Evolutionary conservation across 1,140 invertebrate genomes (phyloP), one percentile per base, ranked within the genome.

Genomic region (Drosophila quadrilineata): DNA sequence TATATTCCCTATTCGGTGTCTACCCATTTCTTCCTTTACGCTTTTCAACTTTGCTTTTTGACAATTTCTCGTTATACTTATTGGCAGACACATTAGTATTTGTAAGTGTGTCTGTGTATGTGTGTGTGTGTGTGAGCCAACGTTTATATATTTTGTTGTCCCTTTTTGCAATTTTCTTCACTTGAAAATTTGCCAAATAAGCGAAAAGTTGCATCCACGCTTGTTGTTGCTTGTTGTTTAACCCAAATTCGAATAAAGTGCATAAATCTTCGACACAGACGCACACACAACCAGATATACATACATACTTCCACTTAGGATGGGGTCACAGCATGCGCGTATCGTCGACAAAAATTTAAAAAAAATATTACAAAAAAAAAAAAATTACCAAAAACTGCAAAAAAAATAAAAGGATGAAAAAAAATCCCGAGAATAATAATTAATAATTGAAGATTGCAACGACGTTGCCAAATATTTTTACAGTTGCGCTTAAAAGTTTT

Each of bases 151-250:
- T 76, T 72, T 53, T 60, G 63, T 21, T 53, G 59, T 62, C 52
- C 40, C 38, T 79, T 76, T 75, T 82, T 62, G 75, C 62, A 65
- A 75, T 80, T 69, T 69, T 41, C 72, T 59, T 64, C 63, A 76
- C 59, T 82, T 82, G 76, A 82, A 76, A 71, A 59, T 77, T 82
- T 84, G 76, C 76, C 76, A 82, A 82, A 76, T 82, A 82, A 82
- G 76, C 77, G 69, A 56, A 72, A 82, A 72, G 68, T 82, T 82
- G 59, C 62, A 64, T 65, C 68, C 63, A 56, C 45, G 41, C 31
- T 28, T 58, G 24, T 12, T 50, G 6, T 29, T 41, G 31, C 72
- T 38, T 75, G 43, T 79, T 73, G 33, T 67, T 73, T 65, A 82
- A 75, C 73, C 76, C 68, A 52, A 73, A 59, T 76, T 69, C 50